Evolutionary conservation across 1,140 invertebrate species (phyloP), one percentile per base, ranked within the genome.

Genomic region (Rhopalosiphum padi): DNA sequence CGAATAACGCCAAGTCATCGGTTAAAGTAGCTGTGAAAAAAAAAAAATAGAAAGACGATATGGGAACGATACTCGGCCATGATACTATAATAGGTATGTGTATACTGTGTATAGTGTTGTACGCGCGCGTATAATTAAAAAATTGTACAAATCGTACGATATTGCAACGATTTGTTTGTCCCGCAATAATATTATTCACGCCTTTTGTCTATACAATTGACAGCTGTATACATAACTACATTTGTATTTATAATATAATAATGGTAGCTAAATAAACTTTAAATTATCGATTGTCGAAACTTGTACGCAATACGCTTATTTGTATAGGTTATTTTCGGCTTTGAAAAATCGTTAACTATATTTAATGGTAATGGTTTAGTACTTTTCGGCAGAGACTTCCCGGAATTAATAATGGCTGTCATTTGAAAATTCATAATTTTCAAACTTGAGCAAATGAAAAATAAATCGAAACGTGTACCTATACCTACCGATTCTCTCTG

Each of bases 1-100:
- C 41, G 41, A 86, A 83, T 43, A 43, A 86, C 11, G 83, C 83
- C 30, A 25, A 23, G 85, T 87, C 85, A 87, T 87, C 85, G 85
- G 43, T 87, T 87, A 46, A 46, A 87, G 85, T 46, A 30, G 85
- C 85, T 46, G 85, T 30, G 43, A 87, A 87, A 48, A n/a, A 86
- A 86, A 41, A 23, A 86, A 35, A 23, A 68, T 68, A 68, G 60
- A 68, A 68, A 68, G 15, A 43, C 35, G 77, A 83, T 85, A 85
- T 85, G 41, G 37, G 41, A 85, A 85, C 60, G 60, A 68, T 68
- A 68, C 30, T n/a, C 30, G 11, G 30, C 60, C 30, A n/a, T n/a
- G 30, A 68, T 18, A 83, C 18, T 83, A 35, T 22, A 22, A 35
- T 77, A n/a, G n/a, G 41, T 41, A 41, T 41, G 1, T 41, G 41